Conservation (phyloP, 2,113 vertebrate genomes). For the Toxotes jaculatrix region DNA sequence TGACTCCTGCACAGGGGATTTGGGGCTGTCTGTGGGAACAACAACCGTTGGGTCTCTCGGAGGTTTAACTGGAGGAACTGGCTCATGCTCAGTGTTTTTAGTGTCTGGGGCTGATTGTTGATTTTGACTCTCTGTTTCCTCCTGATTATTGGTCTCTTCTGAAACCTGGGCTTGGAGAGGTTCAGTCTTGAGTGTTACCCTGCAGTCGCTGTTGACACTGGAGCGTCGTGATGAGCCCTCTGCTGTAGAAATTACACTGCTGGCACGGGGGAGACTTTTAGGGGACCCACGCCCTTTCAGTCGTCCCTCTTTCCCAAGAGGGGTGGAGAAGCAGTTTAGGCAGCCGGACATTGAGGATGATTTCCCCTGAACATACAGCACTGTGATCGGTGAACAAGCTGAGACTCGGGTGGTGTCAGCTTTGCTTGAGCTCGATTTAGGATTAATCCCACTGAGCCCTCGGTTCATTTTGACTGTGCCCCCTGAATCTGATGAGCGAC, state of each 20-base stretch:
- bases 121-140: slow-evolving; percentile 84
- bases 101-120: slow-evolving; percentile 63
- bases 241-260: slow-evolving; percentile 92
- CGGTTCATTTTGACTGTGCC: slow-evolving; percentile 82
- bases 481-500: slow-evolving; percentile 71
- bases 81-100: slow-evolving; percentile 51
- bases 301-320: slow-evolving; percentile 84
- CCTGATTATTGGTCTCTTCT: slow-evolving; percentile 70
- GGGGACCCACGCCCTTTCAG: slow-evolving; percentile 78
- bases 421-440: slow-evolving; percentile 71
- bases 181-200: slow-evolving; percentile 78
- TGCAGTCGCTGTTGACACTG: slow-evolving; percentile 91
- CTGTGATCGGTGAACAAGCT: slow-evolving; percentile 80
- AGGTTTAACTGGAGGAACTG: slow-evolving; percentile 73
- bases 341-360: slow-evolving; percentile 87
- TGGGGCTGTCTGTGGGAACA: slow-evolving; percentile 39
- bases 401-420: slow-evolving; percentile 78
- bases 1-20: slow-evolving; percentile 73
- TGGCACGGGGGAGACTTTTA: slow-evolving; percentile 90
- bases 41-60: slow-evolving; percentile 64
- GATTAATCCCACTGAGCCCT: slow-evolving; percentile 64
- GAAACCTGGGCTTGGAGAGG: slow-evolving; percentile 62
- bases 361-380: slow-evolving; percentile 85
- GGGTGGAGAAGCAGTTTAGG: slow-evolving; percentile 82
- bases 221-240: slow-evolving; percentile 91